Evolutionary conservation across 2,113 vertebrate species (phyloP), one percentile per base, ranked within the genome.

Genomic region (Amphilophus citrinellus): DNA sequence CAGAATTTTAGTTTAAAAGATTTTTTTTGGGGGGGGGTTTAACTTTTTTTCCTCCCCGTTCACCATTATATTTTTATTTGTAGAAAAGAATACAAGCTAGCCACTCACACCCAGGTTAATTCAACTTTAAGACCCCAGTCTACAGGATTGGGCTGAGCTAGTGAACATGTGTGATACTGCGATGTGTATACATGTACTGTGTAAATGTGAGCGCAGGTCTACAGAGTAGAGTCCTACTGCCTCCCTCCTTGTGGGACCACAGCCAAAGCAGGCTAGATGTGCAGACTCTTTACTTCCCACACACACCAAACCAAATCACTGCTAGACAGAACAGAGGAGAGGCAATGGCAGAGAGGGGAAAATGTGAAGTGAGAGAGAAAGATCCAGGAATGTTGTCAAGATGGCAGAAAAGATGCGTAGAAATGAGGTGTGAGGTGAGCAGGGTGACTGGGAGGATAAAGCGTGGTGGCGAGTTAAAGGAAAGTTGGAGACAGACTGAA

Each of bases 241-340:
- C 63, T 73, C 66, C 44, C 32, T 53, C 68, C 35, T 32, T 44
- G 76, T 58, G 77, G 83, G 90, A 84, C 61, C 90, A 91, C 87
- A 90, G 89, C 95, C 93, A 93, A 94, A 94, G 93, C 83, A 80
- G 58, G 86, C 89, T 75, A 81, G 80, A 84, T 65, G 57, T 65
- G 63, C 56, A 82, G 79, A 83, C 65, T 65, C 39, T 84, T 53
- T 61, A 57, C 24, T 66, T 65, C 76, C 6, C 7, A 62, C 87
- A 83, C 57, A 9, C 89, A 88, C 84, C 87, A 85, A 93, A 91
- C 92, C 93, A 94, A 93, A 95, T 88, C 93, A 81, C 91, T 84
- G 89, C 85, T 85, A 79, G 84, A 91, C 81, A 42, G 86, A 75
- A 22, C 20, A 22, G 75, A 87, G 57, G 66, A 86, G 60, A 1